A percentile compares a stretch with the other conserved stretches of the same genome.
phyloP scores from a whole-genome alignment of 2,888 invertebrate genomes.

The Meiosimyza platycephala region DNA sequence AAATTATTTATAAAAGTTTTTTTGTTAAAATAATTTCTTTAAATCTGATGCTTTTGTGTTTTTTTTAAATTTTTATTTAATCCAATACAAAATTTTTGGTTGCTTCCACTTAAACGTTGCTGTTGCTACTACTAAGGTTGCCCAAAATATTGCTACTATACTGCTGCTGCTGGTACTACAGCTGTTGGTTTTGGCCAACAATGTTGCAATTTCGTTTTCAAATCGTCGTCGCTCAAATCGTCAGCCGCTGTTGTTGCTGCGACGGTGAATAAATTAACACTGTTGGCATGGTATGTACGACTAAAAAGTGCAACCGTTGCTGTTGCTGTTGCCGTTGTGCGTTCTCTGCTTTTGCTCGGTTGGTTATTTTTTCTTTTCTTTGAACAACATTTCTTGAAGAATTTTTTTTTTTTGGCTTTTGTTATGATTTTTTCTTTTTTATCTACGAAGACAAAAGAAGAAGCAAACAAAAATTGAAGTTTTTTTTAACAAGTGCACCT shows the following conservation, averaged over 20 bases:
- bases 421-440: slow-evolving; percentile 3
- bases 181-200: slow-evolving; percentile 15
- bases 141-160: slow-evolving; percentile 24
- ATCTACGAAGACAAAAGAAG: not conserved
- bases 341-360: not conserved
- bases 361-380: slow-evolving; percentile 23
- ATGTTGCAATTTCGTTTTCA: slow-evolving; percentile 17
- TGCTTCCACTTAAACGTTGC: slow-evolving; percentile 5
- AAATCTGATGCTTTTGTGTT: no score
- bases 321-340: slow-evolving; percentile 39
- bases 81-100: not conserved
- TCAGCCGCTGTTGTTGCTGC: slow-evolving; percentile 58
- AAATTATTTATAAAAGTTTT: no score
- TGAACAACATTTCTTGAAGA: not conserved
- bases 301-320: slow-evolving; percentile 50
- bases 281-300: slow-evolving; percentile 59
- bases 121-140: slow-evolving; percentile 28
- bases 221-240: slow-evolving; percentile 40
- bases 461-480: not conserved
- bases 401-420: slow-evolving; percentile 2
- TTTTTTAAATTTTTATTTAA: not conserved
- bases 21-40: no score
- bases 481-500: not conserved
- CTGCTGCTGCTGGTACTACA: slow-evolving; percentile 35
- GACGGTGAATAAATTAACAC: slow-evolving; percentile 68